Evolutionary conservation across 92 coral and sea anemone genomes (phyloP), one percentile per base, ranked within the genome.

Genomic region (Porites evermanni): DNA sequence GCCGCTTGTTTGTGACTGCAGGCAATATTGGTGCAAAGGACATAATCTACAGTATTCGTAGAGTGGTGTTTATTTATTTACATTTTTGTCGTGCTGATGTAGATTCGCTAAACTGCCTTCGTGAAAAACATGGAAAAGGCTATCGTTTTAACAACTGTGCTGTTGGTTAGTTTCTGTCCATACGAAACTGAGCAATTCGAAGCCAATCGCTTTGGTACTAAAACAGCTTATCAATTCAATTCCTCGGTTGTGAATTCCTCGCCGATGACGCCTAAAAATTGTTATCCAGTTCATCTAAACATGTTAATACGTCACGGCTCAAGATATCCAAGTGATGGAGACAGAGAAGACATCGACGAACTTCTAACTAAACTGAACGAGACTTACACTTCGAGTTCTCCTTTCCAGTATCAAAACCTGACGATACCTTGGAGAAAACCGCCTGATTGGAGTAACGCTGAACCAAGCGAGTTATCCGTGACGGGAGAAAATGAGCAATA

Each of bases 251-350:
- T 56, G 61, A 56, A 21, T 21, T 56, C 89, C 18, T 63, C 76
- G 83, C 38, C 68, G 13, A 50, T 19, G 12, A 65, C 63, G 13
- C 98, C 98, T 7, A 79, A 74, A 1, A 84, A 83, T 58, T 96
- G 95, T 67, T 61, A 61, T 7, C 89, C 98, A 32, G 93, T 85
- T 14, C 98, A 94, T 47, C 75, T 94, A 26, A 96, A 94, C 76
- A 93, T 96, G 98, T 74, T 96, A 10, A 12, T 94, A 54, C 90
- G 98, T 32, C 98, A 96, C 83, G 98, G 98, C 10, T 92, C 98
- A 18, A 89, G 98, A 44, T 94, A 86, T 82, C 98, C 98, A 24
- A 88, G 91, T 38, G 75, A 68, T n/a, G 80, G 81, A 7, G 87
- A 90, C 50, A 74, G 74, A 69, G 83, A 75, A 26, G 83, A 68